Evolutionary conservation across 2,888 invertebrate genomes (phyloP).

Genomic region (Himalopsyche kuldschensis): DNA sequence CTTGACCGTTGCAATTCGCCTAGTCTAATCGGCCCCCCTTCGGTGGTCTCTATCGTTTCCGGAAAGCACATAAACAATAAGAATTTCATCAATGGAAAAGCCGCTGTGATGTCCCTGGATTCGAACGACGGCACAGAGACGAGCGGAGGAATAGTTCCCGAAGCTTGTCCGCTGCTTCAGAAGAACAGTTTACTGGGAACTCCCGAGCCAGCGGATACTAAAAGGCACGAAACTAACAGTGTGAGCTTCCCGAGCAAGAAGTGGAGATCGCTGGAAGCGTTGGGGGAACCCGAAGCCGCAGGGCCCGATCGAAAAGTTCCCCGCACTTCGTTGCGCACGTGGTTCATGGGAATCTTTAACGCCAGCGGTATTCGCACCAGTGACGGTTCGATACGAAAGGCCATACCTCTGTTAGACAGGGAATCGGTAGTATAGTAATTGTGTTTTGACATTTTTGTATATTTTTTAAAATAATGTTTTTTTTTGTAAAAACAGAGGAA

Average conservation of each 20-base stretch:
- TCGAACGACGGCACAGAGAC: slow-evolving; percentile 43
- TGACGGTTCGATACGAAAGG: slow-evolving; percentile 53
- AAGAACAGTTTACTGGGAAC: slow-evolving; percentile 52
- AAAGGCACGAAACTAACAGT: slow-evolving; percentile 50
- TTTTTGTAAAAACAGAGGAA: slow-evolving; percentile 1
- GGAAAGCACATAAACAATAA: slow-evolving; percentile 43
- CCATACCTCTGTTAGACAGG: slow-evolving; percentile 54
- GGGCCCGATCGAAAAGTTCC: slow-evolving; percentile 61
- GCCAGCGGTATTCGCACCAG: slow-evolving; percentile 71
- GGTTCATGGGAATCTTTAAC: slow-evolving; percentile 76
- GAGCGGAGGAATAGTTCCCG: slow-evolving; percentile 15
- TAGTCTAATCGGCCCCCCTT: slow-evolving; percentile 1
- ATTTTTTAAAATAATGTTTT: neutral
- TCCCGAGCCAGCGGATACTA: slow-evolving; percentile 49
- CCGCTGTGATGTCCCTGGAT: slow-evolving; percentile 47
- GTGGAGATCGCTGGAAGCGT: slow-evolving; percentile 79
- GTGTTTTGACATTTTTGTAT: neutral
- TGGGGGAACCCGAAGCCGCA: slow-evolving; percentile 49
- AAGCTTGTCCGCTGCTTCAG: slow-evolving; percentile 53
- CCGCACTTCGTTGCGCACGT: slow-evolving; percentile 69
- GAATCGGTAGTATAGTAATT: slow-evolving; percentile 52
- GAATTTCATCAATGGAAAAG: slow-evolving; percentile 53
- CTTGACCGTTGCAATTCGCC: slow-evolving; percentile 41
- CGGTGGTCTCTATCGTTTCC: slow-evolving; percentile 44
- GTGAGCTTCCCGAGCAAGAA: slow-evolving; percentile 64